A percentile compares a stretch with the other conserved stretches of the same genome.
Conservation (phyloP, 2,113 vertebrate species). For the Sakesphorus luctuosus region DNA sequence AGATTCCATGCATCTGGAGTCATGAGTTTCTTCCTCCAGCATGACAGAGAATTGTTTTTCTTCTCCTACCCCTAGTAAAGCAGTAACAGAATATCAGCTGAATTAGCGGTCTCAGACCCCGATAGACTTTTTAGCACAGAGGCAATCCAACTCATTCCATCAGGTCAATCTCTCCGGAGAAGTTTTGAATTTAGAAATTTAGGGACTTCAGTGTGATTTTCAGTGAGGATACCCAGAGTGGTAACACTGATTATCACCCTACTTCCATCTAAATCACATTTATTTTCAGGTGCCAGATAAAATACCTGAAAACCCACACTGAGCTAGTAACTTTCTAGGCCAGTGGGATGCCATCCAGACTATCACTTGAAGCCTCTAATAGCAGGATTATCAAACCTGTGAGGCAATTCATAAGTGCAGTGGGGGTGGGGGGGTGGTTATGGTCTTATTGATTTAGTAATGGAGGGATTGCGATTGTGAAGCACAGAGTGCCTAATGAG, state of each 20-base stretch:
- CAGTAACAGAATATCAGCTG: neutral
- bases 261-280: neutral
- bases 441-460: constrained; percentile 25
- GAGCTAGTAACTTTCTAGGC: neutral
- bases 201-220: neutral
- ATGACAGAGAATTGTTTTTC: neutral
- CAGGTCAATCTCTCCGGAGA: neutral
- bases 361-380: constrained; percentile 18
- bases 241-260: neutral
- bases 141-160: neutral
- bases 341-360: neutral
- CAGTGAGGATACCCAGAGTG: neutral
- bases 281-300: neutral
- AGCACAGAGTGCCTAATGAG: neutral
- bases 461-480: constrained; percentile 19
- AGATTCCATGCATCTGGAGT: neutral
- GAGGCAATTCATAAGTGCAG: constrained; percentile 14
- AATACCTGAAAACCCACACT: neutral
- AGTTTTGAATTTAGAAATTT: neutral
- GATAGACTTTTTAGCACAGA: neutral
- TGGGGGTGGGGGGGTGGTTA: neutral
- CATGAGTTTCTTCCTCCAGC: neutral
- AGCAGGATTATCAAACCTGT: constrained; percentile 22
- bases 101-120: neutral
- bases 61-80: neutral